Base-by-base conservation (phyloP, 2,888 invertebrate species). In the Hanleya hanleyi region DNA sequence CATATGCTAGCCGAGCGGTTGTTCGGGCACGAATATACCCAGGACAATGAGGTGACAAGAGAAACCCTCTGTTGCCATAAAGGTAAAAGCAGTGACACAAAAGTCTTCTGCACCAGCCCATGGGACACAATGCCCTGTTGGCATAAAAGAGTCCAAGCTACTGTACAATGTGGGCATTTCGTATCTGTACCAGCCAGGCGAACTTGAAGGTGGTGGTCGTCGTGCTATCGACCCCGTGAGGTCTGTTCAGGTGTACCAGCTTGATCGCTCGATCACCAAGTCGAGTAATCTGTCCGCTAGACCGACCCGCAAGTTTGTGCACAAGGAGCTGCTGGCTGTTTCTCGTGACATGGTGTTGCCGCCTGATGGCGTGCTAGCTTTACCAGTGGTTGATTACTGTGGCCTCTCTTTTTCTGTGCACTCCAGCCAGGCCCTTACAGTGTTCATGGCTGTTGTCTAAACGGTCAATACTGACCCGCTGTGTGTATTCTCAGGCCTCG, bases 191-290 rank as follows among this genome's bases (percentile, higher is more conserved):
- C 18, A n/a, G 6, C 26, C 62, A 9, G 29, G 29, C 5, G 62
- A 62, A 18, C 62, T 69, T 4, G 69, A 73, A 50, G 73, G 73
- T 50, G 73, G 69, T 26, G 64, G 73, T 1, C 61, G 69, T 18
- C 61, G 62, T 2, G 69, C 68, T 0, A 68, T 50, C 26, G 72
- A 72, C 50, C 72, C 72, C 5, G 35, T 68, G 33, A 69, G 72
- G 72, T 72, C 72, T 18, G 32, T 62, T 1, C 32, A 68, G 5
- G 37, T 68, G 15, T 69, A 68, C 49, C 41, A 29, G 33, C 29
- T 72, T 15, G 47, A 35, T 2, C 22, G 68, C n/a, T 35, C 67
- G 4, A n/a, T 57, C 5, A 51, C 35, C 36, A 18, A 51, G n/a
- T n/a, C n/a, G n/a, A n/a, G n/a, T n/a, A n/a, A n/a, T n/a, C n/a